These are phyloP conservation scores for Corydoras sp. DNA, from an alignment of 2,113 vertebrate species.

Conservation along the genomic window DNA sequence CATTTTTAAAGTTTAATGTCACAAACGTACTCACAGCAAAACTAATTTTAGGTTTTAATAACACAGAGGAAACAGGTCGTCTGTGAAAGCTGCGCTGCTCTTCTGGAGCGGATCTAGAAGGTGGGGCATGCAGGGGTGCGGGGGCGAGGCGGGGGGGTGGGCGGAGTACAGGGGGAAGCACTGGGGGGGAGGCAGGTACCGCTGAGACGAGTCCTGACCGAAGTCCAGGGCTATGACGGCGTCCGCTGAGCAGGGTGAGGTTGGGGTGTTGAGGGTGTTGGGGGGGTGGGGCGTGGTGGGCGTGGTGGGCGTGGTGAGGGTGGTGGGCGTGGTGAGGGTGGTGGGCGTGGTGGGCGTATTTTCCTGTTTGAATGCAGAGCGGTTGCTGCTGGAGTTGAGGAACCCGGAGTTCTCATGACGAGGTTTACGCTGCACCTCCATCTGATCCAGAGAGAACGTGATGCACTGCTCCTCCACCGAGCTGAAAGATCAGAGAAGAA, in stretches of 20 bases:
- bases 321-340: conserved; percentile 68
- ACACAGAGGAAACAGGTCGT: too few species aligned
- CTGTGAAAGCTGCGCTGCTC: too few species aligned
- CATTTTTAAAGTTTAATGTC: too few species aligned
- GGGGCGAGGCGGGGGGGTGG: conserved; percentile 30
- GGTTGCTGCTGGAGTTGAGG: conserved; percentile 74
- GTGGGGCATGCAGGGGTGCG: conserved; percentile 41
- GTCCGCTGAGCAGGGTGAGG: conserved; percentile 65
- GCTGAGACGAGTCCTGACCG: conserved; percentile 64
- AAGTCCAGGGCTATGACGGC: conserved; percentile 88
- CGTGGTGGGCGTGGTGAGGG: too few species aligned
- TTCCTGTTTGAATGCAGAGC: conserved; percentile 88
- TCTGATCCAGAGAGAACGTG: conserved; percentile 96
- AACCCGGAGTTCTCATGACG: conserved; percentile 54
- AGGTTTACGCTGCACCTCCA: conserved; percentile 82
- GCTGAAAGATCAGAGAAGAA: conserved; percentile 54
- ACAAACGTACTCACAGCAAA: too few species aligned
- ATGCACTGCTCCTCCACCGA: conserved; percentile 85
- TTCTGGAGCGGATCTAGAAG: not conserved
- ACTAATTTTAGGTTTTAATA: too few species aligned
- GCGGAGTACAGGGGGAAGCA: conserved; percentile 67
- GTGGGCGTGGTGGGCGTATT: conserved; percentile 86
- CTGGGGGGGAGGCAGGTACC: conserved; percentile 55
- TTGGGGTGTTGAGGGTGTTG: too few species aligned
- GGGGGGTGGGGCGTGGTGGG: too few species aligned